phyloP scores from a whole-genome alignment of 2,113 vertebrate species.

The Propithecus coquereli region DNA sequence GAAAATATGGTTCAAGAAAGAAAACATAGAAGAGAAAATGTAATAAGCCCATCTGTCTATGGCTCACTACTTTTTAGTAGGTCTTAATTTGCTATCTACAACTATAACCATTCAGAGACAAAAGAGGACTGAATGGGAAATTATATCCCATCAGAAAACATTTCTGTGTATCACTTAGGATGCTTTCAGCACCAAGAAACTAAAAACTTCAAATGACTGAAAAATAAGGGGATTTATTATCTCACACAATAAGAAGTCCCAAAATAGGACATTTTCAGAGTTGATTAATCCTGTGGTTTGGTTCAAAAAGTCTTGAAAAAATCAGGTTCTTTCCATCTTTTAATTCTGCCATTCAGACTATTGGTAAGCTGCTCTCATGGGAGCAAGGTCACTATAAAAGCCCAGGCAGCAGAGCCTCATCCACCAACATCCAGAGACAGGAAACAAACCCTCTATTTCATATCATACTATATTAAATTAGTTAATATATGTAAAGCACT shows the following conservation, averaged over 20 bases:
- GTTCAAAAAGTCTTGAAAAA: neutral
- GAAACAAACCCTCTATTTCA: neutral
- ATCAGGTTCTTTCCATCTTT: neutral
- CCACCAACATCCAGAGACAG: neutral
- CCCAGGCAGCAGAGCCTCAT: neutral
- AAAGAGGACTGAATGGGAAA: neutral
- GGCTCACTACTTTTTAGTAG: neutral
- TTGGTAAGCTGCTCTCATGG: neutral
- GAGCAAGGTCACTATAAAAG: neutral
- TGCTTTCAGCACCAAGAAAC: neutral
- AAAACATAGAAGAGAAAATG: neutral
- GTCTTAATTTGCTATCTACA: neutral
- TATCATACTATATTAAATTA: neutral
- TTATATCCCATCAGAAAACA: neutral
- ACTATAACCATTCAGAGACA: neutral
- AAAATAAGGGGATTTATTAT: neutral
- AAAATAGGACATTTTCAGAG: neutral
- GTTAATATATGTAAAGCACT: neutral
- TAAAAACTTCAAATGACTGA: slow-evolving; percentile 11
- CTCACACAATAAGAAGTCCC: neutral
- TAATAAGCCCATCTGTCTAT: neutral
- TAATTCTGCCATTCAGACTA: neutral
- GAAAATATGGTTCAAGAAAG: neutral
- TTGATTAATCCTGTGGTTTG: neutral
- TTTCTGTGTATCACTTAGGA: neutral